Evolutionary conservation across 2,888 invertebrate species (phyloP), one percentile per base, ranked within the genome.

Genomic region (Celastrina argiolus): DNA sequence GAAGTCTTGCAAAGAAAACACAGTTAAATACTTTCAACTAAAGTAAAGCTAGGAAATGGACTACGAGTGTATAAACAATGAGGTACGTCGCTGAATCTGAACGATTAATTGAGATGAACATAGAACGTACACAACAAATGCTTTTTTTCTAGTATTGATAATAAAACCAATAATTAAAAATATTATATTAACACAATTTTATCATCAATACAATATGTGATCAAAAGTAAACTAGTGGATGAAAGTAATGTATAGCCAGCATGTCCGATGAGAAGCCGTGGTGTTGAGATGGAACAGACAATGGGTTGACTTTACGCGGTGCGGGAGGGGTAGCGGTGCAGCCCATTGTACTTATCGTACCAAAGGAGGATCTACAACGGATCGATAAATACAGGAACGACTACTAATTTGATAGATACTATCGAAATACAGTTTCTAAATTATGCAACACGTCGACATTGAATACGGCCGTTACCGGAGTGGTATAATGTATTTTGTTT

Each of bases 221-320:
- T 59, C 34, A 59, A 18, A 61, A 14, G 36, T 61, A 39, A 39
- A 61, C 7, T 12, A 22, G 18, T 12, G 22, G 4, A 61, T 36
- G 59, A 51, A 51, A 51, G 51, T 22, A 26, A 26, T 36, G 22
- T 36, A n/a, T 16, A 6, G 18, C 18, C 36, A 61, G 61, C 61
- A 39, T 39, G 39, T 36, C 36, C 75, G 69, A 72, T 74, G 66
- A 68, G 36, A 71, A 75, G 72, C 72, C 69, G 70, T 73, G 72
- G 72, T 73, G n/a, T n/a, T n/a, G 78, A 78, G 76, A 77, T 75
- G 75, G 78, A 82, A 75, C 70, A 78, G 83, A 84, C 88, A 88
- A 89, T 89, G 90, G 90, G 90, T 89, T 78, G 89, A 89, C 90
- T 89, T 89, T 75, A 80, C 80, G 87, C 78, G 87, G 85, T 81